A percentile compares a stretch with the other conserved stretches of the same genome.
Conservation (phyloP, 2,888 invertebrate species). For the Hesperia comma region DNA sequence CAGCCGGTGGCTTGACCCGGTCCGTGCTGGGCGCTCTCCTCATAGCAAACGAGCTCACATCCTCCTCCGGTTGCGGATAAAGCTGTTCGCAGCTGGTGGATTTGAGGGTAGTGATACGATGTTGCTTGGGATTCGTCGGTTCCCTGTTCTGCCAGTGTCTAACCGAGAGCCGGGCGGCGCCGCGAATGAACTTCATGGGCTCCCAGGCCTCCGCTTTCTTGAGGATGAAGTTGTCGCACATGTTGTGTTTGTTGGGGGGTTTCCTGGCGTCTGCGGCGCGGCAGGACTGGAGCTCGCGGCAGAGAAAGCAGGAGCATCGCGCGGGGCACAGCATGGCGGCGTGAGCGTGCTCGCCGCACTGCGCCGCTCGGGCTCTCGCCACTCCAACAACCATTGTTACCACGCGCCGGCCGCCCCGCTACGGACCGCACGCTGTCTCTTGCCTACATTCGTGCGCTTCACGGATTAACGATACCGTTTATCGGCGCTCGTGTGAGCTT, state of each 20-base stretch:
- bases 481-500: conserved; percentile 50
- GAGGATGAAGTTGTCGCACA: conserved; percentile 83
- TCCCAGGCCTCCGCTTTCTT: conserved; percentile 81
- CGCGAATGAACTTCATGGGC: conserved; percentile 76
- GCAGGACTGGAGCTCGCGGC: conserved; percentile 88
- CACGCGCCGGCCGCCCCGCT: conserved; percentile 50
- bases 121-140: conserved; percentile 71
- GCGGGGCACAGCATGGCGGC: conserved; percentile 87
- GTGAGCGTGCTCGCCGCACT: conserved; percentile 75
- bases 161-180: conserved; percentile 79
- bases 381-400: conserved; percentile 63
- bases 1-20: conserved; percentile 68
- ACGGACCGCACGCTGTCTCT: conserved; percentile 42
- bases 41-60: conserved; percentile 68
- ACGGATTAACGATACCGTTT: conserved; percentile 71
- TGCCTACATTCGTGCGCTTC: conserved; percentile 60
- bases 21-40: conserved; percentile 79
- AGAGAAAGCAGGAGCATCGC: conserved; percentile 90
- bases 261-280: conserved; percentile 79
- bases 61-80: conserved; percentile 72
- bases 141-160: conserved; percentile 81
- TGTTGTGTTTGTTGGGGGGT: conserved; percentile 69
- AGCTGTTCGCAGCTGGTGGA: conserved; percentile 81
- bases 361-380: conserved; percentile 55
- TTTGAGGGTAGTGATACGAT: conserved; percentile 68